A percentile compares a stretch with the other conserved stretches of the same genome.
phyloP scores from a whole-genome alignment of 2,888 invertebrate species.

The Callyntrura sp. region DNA sequence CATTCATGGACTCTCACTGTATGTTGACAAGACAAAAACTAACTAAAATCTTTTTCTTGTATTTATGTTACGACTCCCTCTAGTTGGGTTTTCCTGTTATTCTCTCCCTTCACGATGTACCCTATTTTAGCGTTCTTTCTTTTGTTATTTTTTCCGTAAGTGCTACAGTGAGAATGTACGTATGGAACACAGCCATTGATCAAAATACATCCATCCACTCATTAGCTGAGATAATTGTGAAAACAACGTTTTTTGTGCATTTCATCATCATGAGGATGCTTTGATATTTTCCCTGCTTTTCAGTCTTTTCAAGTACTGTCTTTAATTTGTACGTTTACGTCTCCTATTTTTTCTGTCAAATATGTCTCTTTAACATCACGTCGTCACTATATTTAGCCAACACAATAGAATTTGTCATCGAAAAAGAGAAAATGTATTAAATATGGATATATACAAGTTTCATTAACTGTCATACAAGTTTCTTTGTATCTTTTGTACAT shows the following conservation, averaged over 20 bases:
- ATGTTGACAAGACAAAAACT: neutral
- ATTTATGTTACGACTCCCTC: neutral
- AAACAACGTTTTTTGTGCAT: neutral
- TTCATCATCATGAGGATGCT: neutral
- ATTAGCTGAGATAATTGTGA: constrained; percentile 42
- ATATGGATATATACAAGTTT: too few relatives aligned
- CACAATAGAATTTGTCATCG: too few relatives aligned
- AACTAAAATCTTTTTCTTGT: neutral
- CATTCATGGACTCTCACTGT: neutral
- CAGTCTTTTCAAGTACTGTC: neutral
- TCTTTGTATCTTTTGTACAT: too few relatives aligned
- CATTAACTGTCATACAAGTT: too few relatives aligned
- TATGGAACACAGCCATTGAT: neutral
- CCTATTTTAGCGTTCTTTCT: too few relatives aligned
- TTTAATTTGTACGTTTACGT: neutral
- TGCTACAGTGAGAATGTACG: neutral
- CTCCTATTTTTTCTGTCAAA: neutral
- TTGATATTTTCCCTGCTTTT: neutral
- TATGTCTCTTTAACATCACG: constrained; percentile 1
- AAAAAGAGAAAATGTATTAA: too few relatives aligned
- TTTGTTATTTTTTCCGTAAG: neutral
- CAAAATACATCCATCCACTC: neutral
- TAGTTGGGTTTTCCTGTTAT: too few relatives aligned
- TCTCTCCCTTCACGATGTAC: neutral
- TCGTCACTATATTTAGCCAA: too few relatives aligned